Evolutionary conservation across 2,888 invertebrate genomes (phyloP).

Genomic region (Lasioglossum oenotherae): DNA sequence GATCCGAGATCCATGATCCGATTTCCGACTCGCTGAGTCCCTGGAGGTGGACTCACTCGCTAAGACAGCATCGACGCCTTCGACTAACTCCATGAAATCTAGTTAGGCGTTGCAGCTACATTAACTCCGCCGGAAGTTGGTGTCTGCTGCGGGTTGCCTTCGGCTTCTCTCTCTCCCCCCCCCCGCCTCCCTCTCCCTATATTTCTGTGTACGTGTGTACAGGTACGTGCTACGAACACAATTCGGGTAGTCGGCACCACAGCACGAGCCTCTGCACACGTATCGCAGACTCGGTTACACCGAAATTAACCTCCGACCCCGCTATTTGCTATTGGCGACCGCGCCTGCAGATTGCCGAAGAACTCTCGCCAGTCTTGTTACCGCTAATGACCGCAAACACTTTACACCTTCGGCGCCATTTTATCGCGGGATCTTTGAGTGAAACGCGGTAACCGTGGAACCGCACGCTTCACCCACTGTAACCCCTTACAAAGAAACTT

Average conservation of each 20-base stretch:
- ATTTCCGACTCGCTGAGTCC: slow-evolving; percentile 51
- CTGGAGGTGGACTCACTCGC: slow-evolving; percentile 51
- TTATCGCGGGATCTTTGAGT: neutral
- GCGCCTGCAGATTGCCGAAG: slow-evolving; percentile 15
- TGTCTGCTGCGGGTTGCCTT: slow-evolving; percentile 41
- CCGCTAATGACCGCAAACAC: neutral
- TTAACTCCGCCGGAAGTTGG: slow-evolving; percentile 71
- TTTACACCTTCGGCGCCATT: neutral
- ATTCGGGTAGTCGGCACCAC: neutral
- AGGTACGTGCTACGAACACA: slow-evolving; percentile 9
- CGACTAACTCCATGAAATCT: slow-evolving; percentile 70
- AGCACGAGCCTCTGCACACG: slow-evolving; percentile 9
- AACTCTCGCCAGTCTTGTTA: slow-evolving; percentile 14
- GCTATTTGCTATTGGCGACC: slow-evolving; percentile 33
- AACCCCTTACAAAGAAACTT: neutral
- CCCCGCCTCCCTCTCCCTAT: neutral
- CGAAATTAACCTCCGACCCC: slow-evolving; percentile 43
- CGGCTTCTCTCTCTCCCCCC: neutral
- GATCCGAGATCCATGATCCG: slow-evolving; percentile 67
- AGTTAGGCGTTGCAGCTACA: slow-evolving; percentile 70
- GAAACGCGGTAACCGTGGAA: neutral
- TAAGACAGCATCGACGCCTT: slow-evolving; percentile 65
- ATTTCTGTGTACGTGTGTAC: neutral
- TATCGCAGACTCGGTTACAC: slow-evolving; percentile 25
- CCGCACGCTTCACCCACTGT: neutral